A percentile compares a stretch with the other conserved stretches of the same genome.
Evolutionary conservation across 2,888 invertebrate species (phyloP).

Genomic region (Noctua comes): DNA sequence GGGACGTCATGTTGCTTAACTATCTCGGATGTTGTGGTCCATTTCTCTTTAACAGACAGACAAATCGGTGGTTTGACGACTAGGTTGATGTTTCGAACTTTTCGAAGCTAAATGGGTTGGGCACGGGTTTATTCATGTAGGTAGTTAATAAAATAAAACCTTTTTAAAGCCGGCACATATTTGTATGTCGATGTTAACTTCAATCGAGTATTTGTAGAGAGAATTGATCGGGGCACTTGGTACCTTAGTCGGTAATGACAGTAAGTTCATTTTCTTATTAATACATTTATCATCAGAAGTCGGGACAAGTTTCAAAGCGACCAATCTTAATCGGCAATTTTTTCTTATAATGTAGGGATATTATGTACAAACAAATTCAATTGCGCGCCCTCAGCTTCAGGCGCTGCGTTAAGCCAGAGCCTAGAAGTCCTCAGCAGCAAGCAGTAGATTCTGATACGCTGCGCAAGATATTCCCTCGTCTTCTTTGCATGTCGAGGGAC

Average conservation of each 20-base stretch:
- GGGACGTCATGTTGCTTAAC: slow-evolving; percentile 15
- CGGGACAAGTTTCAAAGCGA: no score
- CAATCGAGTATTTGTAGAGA: not conserved
- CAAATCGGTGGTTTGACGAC: not conserved
- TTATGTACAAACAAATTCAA: not conserved
- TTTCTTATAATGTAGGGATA: no score
- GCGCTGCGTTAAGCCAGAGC: not conserved
- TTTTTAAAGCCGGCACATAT: not conserved
- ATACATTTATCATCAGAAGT: not conserved
- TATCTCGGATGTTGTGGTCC: slow-evolving; percentile 10
- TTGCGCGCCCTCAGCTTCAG: not conserved
- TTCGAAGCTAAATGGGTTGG: not conserved
- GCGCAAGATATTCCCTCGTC: not conserved
- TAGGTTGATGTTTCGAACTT: not conserved
- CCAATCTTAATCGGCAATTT: no score
- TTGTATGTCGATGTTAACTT: not conserved
- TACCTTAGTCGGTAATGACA: not conserved
- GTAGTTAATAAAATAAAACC: not conserved
- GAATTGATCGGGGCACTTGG: not conserved
- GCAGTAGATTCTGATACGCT: not conserved
- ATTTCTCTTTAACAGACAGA: slow-evolving; percentile 13
- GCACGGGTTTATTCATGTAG: not conserved
- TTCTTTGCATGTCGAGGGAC: no score
- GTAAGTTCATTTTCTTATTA: not conserved
- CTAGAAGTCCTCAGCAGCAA: not conserved